phyloP scores from a whole-genome alignment of 2,113 vertebrate genomes.

The Elanus axillaris region DNA sequence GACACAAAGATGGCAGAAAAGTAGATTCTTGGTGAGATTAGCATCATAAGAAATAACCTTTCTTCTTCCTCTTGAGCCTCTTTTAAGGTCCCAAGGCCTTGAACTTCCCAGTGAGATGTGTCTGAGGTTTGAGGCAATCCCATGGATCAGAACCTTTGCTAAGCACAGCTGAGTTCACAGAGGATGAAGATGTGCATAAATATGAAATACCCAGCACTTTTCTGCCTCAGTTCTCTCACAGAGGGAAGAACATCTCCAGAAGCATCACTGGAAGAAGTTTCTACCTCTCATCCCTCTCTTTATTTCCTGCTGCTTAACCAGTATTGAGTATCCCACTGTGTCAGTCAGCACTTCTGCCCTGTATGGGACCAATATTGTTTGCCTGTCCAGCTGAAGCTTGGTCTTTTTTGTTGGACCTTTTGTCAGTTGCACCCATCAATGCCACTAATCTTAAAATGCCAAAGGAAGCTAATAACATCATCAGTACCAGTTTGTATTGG shows the following conservation, averaged over 20 bases:
- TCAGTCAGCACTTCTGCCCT: not conserved
- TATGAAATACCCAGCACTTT: not conserved
- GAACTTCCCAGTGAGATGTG: not conserved
- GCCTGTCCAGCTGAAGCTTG: not conserved
- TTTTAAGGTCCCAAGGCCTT: not conserved
- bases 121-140: not conserved
- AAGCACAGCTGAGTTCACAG: not conserved
- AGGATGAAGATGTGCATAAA: not conserved
- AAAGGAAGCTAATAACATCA: not conserved
- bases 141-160: not conserved
- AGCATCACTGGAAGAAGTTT: not conserved
- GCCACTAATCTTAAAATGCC: not conserved
- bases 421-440: not conserved
- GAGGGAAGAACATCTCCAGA: not conserved
- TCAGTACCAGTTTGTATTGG: not conserved
- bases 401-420: not conserved
- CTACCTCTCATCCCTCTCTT: rapidly evolving
- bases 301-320: not conserved
- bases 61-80: not conserved
- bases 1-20: not conserved
- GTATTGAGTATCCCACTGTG: not conserved
- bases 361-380: not conserved
- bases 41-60: not conserved
- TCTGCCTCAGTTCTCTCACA: not conserved
- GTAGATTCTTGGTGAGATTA: not conserved